A percentile compares a stretch with the other conserved stretches of the same genome.
These are phyloP conservation scores for Maniola jurtina DNA, from an alignment of 1,140 invertebrate species.

Conservation along the genomic window DNA sequence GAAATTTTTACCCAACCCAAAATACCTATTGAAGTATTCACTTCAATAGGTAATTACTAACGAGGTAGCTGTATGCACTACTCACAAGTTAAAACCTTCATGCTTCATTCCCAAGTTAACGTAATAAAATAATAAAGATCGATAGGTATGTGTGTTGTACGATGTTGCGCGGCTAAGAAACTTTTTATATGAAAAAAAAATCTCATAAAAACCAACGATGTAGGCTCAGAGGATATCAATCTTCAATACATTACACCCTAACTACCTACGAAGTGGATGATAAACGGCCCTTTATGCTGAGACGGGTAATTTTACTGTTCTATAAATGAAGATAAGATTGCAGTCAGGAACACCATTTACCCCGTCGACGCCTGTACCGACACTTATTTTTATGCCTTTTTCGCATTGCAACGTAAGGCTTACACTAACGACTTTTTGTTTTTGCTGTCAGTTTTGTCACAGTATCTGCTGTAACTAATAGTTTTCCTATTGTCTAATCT, in stretches of 20 bases:
- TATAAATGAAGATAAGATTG: conserved; percentile 74
- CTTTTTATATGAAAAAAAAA: conserved; percentile 18
- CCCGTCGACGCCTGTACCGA: conserved; percentile 42
- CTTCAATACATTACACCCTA: conserved; percentile 60
- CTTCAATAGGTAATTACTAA: no score
- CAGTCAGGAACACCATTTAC: conserved; percentile 52
- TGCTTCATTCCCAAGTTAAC: not conserved
- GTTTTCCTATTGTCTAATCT: no score
- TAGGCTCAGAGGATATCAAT: conserved; percentile 52
- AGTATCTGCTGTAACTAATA: no score
- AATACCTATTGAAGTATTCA: no score
- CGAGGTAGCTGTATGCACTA: not conserved
- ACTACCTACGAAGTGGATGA: conserved; percentile 59
- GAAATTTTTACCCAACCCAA: no score
- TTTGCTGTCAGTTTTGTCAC: conserved; percentile 13
- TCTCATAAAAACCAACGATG: conserved; percentile 32
- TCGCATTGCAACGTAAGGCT: conserved; percentile 17
- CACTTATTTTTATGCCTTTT: conserved; percentile 34
- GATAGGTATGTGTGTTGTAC: conserved; percentile 10
- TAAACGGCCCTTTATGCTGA: conserved; percentile 61
- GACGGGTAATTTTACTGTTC: conserved; percentile 69
- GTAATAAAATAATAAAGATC: conserved; percentile 13
- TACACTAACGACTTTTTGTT: conserved; percentile 34
- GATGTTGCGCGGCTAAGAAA: conserved; percentile 9
- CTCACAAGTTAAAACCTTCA: not conserved